Conservation (phyloP, 2,113 vertebrate species). For the Scalopus aquaticus region DNA sequence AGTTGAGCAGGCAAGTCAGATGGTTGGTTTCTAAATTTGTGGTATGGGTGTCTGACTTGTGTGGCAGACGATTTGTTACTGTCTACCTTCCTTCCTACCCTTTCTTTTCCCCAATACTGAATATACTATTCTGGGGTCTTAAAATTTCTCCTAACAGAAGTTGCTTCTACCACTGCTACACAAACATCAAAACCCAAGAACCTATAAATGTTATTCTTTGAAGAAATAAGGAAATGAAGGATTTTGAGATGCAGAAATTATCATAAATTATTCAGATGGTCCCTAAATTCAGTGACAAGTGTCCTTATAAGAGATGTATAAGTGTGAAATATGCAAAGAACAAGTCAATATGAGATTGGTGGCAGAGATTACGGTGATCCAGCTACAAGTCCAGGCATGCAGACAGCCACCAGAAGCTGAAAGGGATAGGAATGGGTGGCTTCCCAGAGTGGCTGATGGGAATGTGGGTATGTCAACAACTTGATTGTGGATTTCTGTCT, state of each 20-base stretch:
- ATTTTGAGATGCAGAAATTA: background rate
- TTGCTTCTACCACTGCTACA: background rate
- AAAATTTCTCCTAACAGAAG: background rate
- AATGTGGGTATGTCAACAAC: background rate
- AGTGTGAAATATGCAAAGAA: background rate
- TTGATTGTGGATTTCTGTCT: background rate
- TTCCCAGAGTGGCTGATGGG: background rate
- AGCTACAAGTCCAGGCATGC: background rate
- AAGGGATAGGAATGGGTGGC: background rate
- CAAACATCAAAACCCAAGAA: background rate
- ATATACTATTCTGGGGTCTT: background rate
- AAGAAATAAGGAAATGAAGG: background rate
- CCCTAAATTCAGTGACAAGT: background rate
- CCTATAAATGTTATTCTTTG: background rate
- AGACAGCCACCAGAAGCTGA: background rate
- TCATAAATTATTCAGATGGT: background rate
- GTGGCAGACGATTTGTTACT: background rate
- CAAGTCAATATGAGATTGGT: background rate
- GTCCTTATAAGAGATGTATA: background rate
- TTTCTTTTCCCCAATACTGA: background rate
- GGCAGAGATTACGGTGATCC: background rate
- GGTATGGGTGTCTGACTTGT: background rate
- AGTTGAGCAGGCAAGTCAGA: background rate
- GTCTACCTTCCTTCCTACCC: background rate
- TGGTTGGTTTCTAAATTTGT: background rate